Conservation (phyloP, 2,888 invertebrate genomes). For the Polia nebulosa region DNA sequence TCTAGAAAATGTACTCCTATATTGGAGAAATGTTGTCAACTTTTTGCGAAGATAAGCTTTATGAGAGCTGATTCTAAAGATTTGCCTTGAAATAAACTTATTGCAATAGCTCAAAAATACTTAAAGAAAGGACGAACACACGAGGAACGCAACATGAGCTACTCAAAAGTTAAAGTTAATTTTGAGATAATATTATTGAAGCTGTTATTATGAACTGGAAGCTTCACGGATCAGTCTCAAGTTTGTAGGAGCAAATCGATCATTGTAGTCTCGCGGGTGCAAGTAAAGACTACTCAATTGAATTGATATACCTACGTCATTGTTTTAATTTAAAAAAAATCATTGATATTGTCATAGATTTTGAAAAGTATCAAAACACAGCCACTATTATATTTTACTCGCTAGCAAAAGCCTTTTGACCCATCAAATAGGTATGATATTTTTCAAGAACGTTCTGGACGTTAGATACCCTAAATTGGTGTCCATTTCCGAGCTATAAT, state of each 20-base stretch:
- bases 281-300: too few species aligned
- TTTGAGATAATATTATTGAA: too few species aligned
- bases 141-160: background rate
- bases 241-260: background rate
- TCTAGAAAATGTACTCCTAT: background rate
- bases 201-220: too few species aligned
- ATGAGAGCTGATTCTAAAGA: background rate
- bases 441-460: slow-evolving; percentile 48
- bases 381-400: background rate
- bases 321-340: too few species aligned
- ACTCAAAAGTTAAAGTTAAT: background rate
- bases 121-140: too few species aligned
- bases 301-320: too few species aligned
- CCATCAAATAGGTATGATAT: slow-evolving; percentile 39
- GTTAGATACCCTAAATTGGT: slow-evolving; percentile 67
- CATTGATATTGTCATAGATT: background rate
- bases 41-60: background rate
- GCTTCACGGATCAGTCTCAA: background rate
- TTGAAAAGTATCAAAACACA: too few species aligned
- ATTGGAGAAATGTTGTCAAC: background rate
- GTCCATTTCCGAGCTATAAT: slow-evolving; percentile 77
- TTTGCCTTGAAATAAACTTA: background rate
- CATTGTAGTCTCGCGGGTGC: background rate
- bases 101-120: background rate
- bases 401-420: slow-evolving; percentile 16